These are phyloP conservation scores for Zygaena filipendulae DNA, from an alignment of 2,888 invertebrate species.

Conservation along the genomic window DNA sequence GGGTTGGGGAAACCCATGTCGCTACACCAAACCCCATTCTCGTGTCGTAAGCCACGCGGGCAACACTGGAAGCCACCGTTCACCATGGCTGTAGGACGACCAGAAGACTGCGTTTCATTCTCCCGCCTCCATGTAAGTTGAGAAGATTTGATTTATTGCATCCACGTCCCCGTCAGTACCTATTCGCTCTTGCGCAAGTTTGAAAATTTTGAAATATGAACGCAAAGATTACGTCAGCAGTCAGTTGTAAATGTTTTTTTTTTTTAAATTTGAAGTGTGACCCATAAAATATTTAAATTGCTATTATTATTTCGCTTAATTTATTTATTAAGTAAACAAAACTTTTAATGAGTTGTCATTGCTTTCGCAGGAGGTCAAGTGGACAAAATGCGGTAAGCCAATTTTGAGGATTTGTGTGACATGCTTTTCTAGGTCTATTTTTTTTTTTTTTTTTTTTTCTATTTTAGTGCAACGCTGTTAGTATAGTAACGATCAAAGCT, in stretches of 20 bases:
- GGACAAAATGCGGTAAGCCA: constrained; percentile 25
- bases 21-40: constrained; percentile 44
- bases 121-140: constrained; percentile 27
- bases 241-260: no score
- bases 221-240: no score
- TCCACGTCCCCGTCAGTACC: no score
- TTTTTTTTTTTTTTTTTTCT: constrained; percentile 21
- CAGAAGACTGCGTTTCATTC: no score
- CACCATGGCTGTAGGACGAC: no score
- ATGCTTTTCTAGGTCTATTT: constrained; percentile 22
- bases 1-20: constrained; percentile 37
- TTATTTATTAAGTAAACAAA: background rate
- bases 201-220: no score
- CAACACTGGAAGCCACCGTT: no score
- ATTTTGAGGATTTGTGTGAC: constrained; percentile 19
- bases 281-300: no score
- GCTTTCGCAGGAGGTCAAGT: constrained; percentile 18
- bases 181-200: no score
- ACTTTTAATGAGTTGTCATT: constrained; percentile 9
- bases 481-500: constrained; percentile 22
- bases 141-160: constrained; percentile 1
- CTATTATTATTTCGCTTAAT: no score
- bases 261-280: no score
- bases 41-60: constrained; percentile 25
- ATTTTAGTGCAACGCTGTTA: constrained; percentile 21